A percentile compares a stretch with the other conserved stretches of the same genome.
phyloP scores from a whole-genome alignment of 2,888 invertebrate genomes.

The Trachelus stipa region DNA sequence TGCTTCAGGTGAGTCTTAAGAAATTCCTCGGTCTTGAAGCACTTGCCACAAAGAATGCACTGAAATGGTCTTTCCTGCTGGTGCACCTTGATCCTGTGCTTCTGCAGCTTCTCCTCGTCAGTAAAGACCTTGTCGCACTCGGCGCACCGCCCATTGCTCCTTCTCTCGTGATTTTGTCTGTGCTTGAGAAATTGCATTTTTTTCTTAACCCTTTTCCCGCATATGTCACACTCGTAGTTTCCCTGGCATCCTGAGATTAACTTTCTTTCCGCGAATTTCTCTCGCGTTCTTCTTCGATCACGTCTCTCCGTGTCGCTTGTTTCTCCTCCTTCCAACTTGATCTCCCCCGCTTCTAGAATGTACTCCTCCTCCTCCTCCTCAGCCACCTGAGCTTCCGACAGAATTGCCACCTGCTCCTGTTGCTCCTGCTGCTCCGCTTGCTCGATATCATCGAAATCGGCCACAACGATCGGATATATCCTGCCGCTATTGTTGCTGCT shows the following conservation, averaged over 20 bases:
- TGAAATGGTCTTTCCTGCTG: conserved; percentile 70
- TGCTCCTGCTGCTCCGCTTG: neutral
- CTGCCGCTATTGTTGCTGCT: neutral
- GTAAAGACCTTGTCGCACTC: conserved; percentile 69
- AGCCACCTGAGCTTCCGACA: neutral
- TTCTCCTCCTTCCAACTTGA: conserved; percentile 4
- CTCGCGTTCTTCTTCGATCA: neutral
- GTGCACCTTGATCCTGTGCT: conserved; percentile 69
- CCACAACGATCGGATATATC: neutral
- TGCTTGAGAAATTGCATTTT: conserved; percentile 41
- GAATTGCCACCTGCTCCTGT: neutral
- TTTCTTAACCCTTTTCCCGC: conserved; percentile 41
- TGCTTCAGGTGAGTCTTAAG: conserved; percentile 69
- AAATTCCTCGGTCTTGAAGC: conserved; percentile 69
- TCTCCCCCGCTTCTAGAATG: conserved; percentile 1
- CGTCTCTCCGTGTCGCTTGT: conserved; percentile 20
- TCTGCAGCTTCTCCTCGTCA: conserved; percentile 67
- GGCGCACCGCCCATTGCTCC: conserved; percentile 52
- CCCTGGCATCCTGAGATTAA: neutral
- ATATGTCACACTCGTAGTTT: conserved; percentile 46
- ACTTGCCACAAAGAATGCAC: conserved; percentile 69
- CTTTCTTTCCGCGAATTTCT: neutral
- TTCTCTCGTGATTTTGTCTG: conserved; percentile 40
- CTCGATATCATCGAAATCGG: neutral
- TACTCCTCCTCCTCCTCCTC: neutral